Percentiles rank a stretch among this genome's conserved stretches.
These are phyloP conservation scores for Hedychridium roseum DNA, from an alignment of 2,888 invertebrate genomes.

Conservation along the genomic window DNA sequence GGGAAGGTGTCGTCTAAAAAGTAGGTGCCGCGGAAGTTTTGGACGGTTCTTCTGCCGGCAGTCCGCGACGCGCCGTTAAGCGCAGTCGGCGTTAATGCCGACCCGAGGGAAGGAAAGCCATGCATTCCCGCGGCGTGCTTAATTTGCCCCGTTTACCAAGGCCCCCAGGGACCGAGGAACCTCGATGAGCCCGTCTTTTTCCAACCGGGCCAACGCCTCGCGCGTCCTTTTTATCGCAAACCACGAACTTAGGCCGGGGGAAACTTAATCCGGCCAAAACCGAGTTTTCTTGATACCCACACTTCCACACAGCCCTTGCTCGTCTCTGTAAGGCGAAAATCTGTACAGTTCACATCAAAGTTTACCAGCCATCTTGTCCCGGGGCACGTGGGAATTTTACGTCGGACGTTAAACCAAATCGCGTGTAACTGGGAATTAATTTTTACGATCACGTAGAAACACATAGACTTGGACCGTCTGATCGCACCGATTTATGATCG, in stretches of 20 bases:
- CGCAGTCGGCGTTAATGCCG: constrained; percentile 22
- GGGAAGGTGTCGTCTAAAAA: too few species aligned
- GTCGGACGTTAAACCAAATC: constrained; percentile 5
- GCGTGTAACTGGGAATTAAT: constrained; percentile 22
- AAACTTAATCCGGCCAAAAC: constrained; percentile 22
- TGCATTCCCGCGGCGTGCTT: constrained; percentile 26
- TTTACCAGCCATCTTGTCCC: too few species aligned
- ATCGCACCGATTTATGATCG: constrained; percentile 9
- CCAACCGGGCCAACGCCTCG: constrained; percentile 17
- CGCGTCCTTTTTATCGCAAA: constrained; percentile 21
- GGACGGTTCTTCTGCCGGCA: too few species aligned
- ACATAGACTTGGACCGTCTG: not conserved
- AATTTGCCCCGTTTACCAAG: constrained; percentile 26
- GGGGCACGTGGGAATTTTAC: not conserved
- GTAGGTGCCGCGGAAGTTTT: too few species aligned
- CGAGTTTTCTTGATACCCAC: too few species aligned
- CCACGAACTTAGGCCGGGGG: constrained; percentile 21
- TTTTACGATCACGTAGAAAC: constrained; percentile 15
- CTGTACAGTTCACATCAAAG: too few species aligned
- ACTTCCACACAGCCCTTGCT: too few species aligned
- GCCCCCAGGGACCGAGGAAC: too few species aligned
- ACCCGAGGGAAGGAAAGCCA: constrained; percentile 22
- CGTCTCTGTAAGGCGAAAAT: too few species aligned
- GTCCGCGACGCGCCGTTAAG: constrained; percentile 27
- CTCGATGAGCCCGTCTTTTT: constrained; percentile 14